These are phyloP conservation scores for Aphis gossypii DNA, from an alignment of 1,140 invertebrate genomes.

Conservation along the genomic window DNA sequence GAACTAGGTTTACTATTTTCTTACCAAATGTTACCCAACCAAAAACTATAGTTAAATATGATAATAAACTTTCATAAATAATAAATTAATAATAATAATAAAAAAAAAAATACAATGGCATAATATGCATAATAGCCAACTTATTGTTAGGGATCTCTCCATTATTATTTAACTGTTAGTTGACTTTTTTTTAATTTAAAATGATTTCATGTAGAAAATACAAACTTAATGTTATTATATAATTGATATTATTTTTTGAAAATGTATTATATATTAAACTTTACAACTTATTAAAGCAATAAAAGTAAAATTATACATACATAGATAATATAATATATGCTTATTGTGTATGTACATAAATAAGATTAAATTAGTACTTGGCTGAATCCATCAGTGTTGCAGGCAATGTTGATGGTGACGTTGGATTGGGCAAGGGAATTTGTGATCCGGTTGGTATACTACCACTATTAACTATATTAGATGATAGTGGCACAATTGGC, in stretches of 20 bases:
- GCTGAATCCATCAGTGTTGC: slow-evolving; percentile 56
- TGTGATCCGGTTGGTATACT: slow-evolving; percentile 52
- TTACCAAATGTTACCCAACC: neutral
- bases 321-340: neutral
- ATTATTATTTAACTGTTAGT: slow-evolving; percentile 28
- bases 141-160: neutral
- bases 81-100: slow-evolving; percentile 33
- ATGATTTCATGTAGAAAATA: neutral
- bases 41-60: slow-evolving; percentile 44
- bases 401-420: slow-evolving; percentile 42
- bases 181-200: neutral
- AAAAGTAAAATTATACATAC: neutral
- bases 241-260: neutral
- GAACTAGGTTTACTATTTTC: neutral
- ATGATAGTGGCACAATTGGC: slow-evolving; percentile 48
- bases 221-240: neutral
- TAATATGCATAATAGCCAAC: neutral
- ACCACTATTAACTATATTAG: slow-evolving; percentile 43
- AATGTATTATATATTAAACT: neutral
- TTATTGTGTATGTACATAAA: neutral
- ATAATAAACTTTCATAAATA: slow-evolving; percentile 33
- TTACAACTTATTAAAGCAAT: neutral
- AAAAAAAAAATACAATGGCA: slow-evolving; percentile 34
- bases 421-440: slow-evolving; percentile 56
- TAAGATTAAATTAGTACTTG: slow-evolving; percentile 49